Base-by-base conservation (phyloP, 2,888 invertebrate genomes). In the Xestobium rufovillosum region DNA sequence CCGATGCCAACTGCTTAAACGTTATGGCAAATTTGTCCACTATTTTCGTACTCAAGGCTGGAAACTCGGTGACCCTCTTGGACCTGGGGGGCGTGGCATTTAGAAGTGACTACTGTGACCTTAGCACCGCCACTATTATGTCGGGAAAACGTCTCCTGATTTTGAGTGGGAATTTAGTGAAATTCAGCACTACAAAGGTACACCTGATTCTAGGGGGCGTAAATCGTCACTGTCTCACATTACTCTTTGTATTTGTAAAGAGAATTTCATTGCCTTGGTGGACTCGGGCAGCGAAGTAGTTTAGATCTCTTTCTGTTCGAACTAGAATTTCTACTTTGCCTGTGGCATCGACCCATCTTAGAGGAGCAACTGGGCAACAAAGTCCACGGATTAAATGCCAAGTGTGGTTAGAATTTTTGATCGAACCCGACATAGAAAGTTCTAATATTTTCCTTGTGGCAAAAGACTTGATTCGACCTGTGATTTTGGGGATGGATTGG, bases 211-310 rank as follows among this genome's bases (percentile, higher is more conserved):
- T n/a, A n/a, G n/a, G n/a, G n/a, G n/a, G n/a, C n/a, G n/a, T n/a
- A n/a, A n/a, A n/a, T n/a, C n/a, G n/a, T n/a, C n/a, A n/a, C n/a
- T n/a, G n/a, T n/a, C n/a, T n/a, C n/a, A n/a, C n/a, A n/a, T n/a
- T n/a, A n/a, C n/a, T n/a, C n/a, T n/a, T n/a, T n/a, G 25, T 17
- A 13, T 31, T n/a, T 14, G 8, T 19, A 29, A 14, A 10, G 31
- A n/a, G 9, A 16, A 19, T 13, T 19, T 38, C 19, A 12, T 16
- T 6, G 31, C 38, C 1, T 26, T 47, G 11, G 19, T 47, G 4
- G 48, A 48, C 31, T 39, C 45, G 9, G 45, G 48, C 9, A 35
- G 39, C 27, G 45, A 46, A 26, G 40, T 46, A 1, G 32, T 42
- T 11, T 46, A 44, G 16, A 33, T 47, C 8, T 14, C 14, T 9